These are phyloP conservation scores for Garrulus glandarius DNA, from an alignment of 2,797 vertebrate species.

Conservation along the genomic window DNA sequence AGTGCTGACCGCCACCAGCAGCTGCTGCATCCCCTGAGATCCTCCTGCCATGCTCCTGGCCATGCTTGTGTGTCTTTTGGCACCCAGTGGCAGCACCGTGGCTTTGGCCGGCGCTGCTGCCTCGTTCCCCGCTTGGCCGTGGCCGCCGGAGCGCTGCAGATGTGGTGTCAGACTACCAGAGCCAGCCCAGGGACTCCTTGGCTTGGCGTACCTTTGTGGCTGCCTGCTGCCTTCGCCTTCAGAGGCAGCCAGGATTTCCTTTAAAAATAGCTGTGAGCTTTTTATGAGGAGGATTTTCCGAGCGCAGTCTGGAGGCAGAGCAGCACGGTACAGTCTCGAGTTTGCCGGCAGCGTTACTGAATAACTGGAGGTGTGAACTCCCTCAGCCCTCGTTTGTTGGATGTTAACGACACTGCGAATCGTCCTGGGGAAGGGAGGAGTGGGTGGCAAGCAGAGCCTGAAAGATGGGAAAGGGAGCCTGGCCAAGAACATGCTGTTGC, in stretches of 20 bases:
- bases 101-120: background rate
- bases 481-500: background rate
- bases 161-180: background rate
- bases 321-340: background rate
- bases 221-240: background rate
- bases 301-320: background rate
- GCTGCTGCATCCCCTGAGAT: background rate
- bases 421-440: background rate
- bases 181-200: background rate
- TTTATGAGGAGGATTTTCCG: slow-evolving; percentile 16
- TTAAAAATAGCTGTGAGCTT: background rate
- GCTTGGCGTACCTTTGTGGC: background rate
- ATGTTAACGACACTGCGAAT: background rate
- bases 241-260: slow-evolving; percentile 37
- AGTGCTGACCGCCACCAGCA: background rate
- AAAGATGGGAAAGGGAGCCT: background rate
- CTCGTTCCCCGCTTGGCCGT: background rate
- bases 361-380: background rate
- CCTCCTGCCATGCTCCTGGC: slow-evolving; percentile 22
- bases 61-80: background rate
- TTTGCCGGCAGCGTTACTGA: background rate
- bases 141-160: background rate
- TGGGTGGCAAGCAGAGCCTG: background rate
- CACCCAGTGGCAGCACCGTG: background rate
- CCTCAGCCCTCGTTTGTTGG: background rate